Conservation (phyloP, 2,797 vertebrate species). For the Danio tinwini region DNA sequence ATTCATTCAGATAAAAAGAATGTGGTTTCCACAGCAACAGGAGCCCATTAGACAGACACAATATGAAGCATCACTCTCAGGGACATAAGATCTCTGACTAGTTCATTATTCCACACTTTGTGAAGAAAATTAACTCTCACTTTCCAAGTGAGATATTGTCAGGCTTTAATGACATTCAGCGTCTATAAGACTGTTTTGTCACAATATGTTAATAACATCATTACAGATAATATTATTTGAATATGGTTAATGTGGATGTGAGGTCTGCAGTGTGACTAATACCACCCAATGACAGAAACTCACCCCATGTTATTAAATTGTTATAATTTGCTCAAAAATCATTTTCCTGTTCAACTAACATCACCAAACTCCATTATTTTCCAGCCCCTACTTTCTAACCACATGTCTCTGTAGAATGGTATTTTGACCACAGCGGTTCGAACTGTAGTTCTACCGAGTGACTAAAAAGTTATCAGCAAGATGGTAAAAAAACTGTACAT, state of each 20-base stretch:
- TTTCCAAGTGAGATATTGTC: background rate
- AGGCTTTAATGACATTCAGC: background rate
- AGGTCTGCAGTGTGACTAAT: background rate
- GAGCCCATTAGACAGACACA: constrained; percentile 34
- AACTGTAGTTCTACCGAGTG: too few relatives aligned
- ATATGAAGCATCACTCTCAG: constrained; percentile 21
- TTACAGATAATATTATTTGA: constrained; percentile 7
- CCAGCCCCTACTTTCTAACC: background rate
- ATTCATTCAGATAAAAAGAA: constrained; percentile 26
- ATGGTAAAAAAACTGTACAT: too few relatives aligned
- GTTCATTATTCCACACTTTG: constrained; percentile 35
- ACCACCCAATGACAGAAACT: background rate
- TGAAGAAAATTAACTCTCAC: constrained; percentile 12
- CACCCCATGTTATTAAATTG: background rate
- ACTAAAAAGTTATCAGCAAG: too few relatives aligned
- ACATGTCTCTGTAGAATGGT: background rate
- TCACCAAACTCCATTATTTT: background rate
- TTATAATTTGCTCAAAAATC: background rate
- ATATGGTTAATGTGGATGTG: background rate
- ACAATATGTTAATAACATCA: constrained; percentile 14
- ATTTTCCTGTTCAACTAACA: too few relatives aligned
- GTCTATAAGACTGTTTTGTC: constrained; percentile 9
- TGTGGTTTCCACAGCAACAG: constrained; percentile 36
- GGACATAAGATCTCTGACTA: constrained; percentile 22
- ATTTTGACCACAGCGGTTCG: too few relatives aligned